Percentiles rank a stretch among this genome's conserved stretches.
phyloP scores from a whole-genome alignment of 2,113 vertebrate genomes.

The Lepisosteus osseus region DNA sequence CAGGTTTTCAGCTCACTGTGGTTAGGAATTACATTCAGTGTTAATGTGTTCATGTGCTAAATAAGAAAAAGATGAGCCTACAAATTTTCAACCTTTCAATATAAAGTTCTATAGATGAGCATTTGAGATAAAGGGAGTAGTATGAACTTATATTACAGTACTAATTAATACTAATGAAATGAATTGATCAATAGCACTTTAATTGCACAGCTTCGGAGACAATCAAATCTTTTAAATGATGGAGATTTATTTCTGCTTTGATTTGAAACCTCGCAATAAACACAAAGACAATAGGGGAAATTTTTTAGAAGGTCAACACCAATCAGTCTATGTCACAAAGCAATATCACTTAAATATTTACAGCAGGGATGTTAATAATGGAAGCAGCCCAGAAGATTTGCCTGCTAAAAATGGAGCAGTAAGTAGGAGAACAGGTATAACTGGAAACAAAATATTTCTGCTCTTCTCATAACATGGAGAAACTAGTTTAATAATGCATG shows the following conservation, averaged over 20 bases:
- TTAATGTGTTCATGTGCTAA: too few species aligned
- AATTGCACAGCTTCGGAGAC: not conserved
- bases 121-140: not conserved
- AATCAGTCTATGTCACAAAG: not conserved
- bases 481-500: not conserved
- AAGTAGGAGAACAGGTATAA: not conserved
- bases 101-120: too few species aligned
- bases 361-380: not conserved
- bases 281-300: not conserved
- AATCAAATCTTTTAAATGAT: not conserved
- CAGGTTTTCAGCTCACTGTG: too few species aligned
- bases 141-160: not conserved
- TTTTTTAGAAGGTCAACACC: not conserved
- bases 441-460: not conserved
- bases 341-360: not conserved
- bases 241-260: not conserved
- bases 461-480: not conserved
- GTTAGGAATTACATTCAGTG: too few species aligned
- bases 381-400: not conserved
- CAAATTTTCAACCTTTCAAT: too few species aligned
- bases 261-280: slow-evolving; percentile 2
- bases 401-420: not conserved
- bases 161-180: not conserved
- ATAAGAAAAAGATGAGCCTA: too few species aligned
- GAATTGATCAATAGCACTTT: not conserved